phyloP scores from a whole-genome alignment of 2,113 vertebrate genomes.

The Laticauda colubrina region DNA sequence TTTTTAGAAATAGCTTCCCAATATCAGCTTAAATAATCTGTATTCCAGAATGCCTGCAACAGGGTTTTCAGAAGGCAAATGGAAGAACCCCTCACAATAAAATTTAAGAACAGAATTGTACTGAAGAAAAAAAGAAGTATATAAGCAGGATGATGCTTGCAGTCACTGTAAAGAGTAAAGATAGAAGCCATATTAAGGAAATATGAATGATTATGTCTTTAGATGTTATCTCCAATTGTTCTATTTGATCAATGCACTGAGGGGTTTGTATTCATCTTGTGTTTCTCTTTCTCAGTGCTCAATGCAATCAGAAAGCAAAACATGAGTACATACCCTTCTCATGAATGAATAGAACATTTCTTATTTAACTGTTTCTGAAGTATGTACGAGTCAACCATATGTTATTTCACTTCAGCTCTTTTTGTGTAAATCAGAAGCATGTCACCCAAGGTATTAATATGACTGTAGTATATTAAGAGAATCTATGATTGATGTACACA shows the following conservation, averaged over 20 bases:
- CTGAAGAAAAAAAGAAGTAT: not conserved
- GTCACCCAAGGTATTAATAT: not conserved
- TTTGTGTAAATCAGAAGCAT: not conserved
- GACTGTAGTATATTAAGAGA: not conserved
- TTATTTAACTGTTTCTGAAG: not conserved
- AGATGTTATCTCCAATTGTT: not conserved
- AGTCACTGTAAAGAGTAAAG: not conserved
- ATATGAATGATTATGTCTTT: not conserved
- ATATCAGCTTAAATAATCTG: not conserved
- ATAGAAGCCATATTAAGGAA: not conserved
- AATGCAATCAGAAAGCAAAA: conserved; percentile 16
- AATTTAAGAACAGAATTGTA: conserved; percentile 34
- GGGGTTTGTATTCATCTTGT: not conserved
- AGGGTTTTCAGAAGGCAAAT: not conserved
- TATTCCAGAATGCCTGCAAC: not conserved
- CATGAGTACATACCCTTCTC: not conserved
- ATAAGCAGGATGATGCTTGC: not conserved
- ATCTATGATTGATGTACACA: not conserved
- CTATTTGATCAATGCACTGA: not conserved
- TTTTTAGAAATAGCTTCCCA: not conserved
- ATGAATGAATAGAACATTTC: not conserved
- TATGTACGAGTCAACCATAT: not conserved
- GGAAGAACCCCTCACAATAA: not conserved
- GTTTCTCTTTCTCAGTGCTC: not conserved
- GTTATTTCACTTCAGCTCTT: not conserved